Conservation (phyloP, 2,113 vertebrate genomes). For the Triplophysa rosa region DNA sequence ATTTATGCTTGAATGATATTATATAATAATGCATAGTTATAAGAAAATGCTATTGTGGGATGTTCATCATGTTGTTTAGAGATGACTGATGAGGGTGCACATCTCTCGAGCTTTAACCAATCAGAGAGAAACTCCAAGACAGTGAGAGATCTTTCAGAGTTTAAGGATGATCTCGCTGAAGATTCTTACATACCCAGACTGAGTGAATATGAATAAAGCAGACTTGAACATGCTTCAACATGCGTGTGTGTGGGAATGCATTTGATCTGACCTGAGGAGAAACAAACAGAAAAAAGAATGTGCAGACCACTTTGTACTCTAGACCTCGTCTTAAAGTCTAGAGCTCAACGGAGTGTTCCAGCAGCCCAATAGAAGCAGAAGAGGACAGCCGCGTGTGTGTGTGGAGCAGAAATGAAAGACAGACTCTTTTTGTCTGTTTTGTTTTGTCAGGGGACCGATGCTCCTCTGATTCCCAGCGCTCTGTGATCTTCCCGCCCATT, state of each 20-base stretch:
- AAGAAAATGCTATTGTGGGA: no score
- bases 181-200: constrained; percentile 20
- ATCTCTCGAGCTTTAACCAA: constrained; percentile 56
- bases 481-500: constrained; percentile 64
- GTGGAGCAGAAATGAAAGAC: constrained; percentile 82
- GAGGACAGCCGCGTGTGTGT: constrained; percentile 52
- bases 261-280: constrained; percentile 64
- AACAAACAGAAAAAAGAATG: constrained; percentile 60
- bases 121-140: constrained; percentile 11
- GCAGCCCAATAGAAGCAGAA: not conserved
- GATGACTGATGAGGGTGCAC: constrained; percentile 56
- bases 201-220: not conserved
- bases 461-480: constrained; percentile 82
- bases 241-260: constrained; percentile 63
- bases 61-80: constrained; percentile 36
- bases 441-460: constrained; percentile 81
- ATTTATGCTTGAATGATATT: no score
- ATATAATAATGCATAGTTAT: no score
- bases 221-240: constrained; percentile 23
- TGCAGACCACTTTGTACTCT: constrained; percentile 57
- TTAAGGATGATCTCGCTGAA: constrained; percentile 1
- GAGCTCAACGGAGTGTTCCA: constrained; percentile 33
- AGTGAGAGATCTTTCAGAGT: not conserved
- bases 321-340: constrained; percentile 32
- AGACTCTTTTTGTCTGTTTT: constrained; percentile 81